These are phyloP conservation scores for Mirza zaza DNA, from an alignment of 2,113 vertebrate genomes.

Conservation along the genomic window DNA sequence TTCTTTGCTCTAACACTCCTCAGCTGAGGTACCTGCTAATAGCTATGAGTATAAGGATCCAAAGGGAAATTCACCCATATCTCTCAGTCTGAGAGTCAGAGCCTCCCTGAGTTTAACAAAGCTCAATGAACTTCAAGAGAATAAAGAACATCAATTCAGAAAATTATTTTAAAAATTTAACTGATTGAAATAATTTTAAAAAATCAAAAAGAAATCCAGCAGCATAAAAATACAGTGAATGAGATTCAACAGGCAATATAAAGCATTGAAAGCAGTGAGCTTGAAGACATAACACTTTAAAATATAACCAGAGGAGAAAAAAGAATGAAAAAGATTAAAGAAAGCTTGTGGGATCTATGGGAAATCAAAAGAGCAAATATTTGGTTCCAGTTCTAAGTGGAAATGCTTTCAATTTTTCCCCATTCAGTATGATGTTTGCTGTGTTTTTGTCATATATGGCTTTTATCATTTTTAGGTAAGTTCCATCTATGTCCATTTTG, in stretches of 20 bases:
- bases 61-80: neutral
- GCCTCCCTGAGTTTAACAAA: neutral
- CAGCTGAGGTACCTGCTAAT: neutral
- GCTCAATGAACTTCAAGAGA: neutral
- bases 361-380: neutral
- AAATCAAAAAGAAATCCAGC: neutral
- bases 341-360: neutral
- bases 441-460: too few relatives aligned
- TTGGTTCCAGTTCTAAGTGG: too few relatives aligned
- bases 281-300: neutral
- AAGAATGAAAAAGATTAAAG: neutral
- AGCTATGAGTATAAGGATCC: neutral
- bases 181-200: neutral
- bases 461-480: too few relatives aligned
- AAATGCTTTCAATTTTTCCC: too few relatives aligned
- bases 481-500: too few relatives aligned
- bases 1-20: neutral
- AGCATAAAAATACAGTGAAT: neutral
- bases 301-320: neutral
- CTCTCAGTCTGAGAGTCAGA: neutral
- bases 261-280: neutral
- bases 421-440: too few relatives aligned
- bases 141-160: neutral
- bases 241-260: neutral
- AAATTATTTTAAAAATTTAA: neutral